These are phyloP conservation scores for Gonocerus acuteangulatus DNA, from an alignment of 2,888 invertebrate species.

Conservation along the genomic window DNA sequence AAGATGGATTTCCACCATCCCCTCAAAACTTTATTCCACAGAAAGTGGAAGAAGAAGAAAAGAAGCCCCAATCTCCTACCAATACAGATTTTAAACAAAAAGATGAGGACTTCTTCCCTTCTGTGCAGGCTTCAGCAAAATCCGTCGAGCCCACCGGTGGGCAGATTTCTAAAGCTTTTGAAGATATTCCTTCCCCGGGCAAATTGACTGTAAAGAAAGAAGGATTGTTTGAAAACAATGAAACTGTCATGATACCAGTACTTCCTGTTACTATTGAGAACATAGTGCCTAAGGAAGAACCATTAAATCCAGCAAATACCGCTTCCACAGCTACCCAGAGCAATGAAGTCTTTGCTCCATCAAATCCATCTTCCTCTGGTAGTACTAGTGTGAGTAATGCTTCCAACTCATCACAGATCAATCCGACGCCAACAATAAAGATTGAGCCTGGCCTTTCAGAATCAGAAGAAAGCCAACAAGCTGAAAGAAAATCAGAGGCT, in stretches of 20 bases:
- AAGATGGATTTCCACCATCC: slow-evolving; percentile 12
- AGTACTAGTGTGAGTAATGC: slow-evolving; percentile 16
- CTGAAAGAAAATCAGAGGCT: slow-evolving; percentile 1
- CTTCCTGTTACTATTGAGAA: slow-evolving; percentile 34
- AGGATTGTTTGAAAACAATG: slow-evolving; percentile 37
- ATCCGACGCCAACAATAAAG: slow-evolving; percentile 38
- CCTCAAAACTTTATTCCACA: slow-evolving; percentile 4
- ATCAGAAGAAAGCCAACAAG: slow-evolving; percentile 18
- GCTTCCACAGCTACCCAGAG: slow-evolving; percentile 15
- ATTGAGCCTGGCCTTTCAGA: slow-evolving; percentile 35
- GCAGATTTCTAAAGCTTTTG: slow-evolving; percentile 36
- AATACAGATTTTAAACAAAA: slow-evolving; percentile 33
- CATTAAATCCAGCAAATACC: slow-evolving; percentile 9
- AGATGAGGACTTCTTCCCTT: slow-evolving; percentile 35
- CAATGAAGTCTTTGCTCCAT: slow-evolving; percentile 20
- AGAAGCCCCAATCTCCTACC: not conserved
- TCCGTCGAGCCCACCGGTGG: slow-evolving; percentile 28
- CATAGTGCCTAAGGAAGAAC: slow-evolving; percentile 38
- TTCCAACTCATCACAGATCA: slow-evolving; percentile 18
- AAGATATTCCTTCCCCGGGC: slow-evolving; percentile 37
- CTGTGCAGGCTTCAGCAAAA: slow-evolving; percentile 30
- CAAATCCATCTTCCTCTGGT: slow-evolving; percentile 9
- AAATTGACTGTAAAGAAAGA: slow-evolving; percentile 38
- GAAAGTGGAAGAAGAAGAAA: slow-evolving; percentile 30
- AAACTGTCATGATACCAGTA: slow-evolving; percentile 37